Conservation (phyloP, 2,888 invertebrate genomes). For the Cephus rjabovi region DNA sequence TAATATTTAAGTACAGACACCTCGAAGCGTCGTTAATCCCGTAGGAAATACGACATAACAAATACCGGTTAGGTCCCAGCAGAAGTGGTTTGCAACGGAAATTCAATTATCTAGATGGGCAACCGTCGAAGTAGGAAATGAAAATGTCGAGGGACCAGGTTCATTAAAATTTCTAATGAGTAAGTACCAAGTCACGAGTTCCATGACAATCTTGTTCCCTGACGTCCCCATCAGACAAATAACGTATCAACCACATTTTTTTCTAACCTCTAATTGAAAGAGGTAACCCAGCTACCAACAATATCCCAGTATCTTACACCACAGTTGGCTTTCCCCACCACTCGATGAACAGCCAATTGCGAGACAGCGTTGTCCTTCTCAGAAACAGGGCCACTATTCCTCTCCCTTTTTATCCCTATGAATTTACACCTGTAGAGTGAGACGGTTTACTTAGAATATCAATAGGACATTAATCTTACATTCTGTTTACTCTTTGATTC, state of each 20-base stretch:
- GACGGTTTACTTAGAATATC: too few species aligned
- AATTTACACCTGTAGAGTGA: too few species aligned
- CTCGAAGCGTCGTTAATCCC: not conserved
- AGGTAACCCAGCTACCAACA: too few species aligned
- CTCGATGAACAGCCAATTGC: too few species aligned
- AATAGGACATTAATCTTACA: too few species aligned
- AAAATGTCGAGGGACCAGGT: not conserved
- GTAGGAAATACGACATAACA: not conserved
- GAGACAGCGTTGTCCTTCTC: too few species aligned
- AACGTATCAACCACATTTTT: not conserved
- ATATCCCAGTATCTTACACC: too few species aligned
- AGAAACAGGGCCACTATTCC: too few species aligned
- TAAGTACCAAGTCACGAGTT: not conserved
- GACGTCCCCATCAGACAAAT: not conserved
- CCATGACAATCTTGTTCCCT: not conserved
- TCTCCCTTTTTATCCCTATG: too few species aligned
- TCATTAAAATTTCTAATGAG: not conserved
- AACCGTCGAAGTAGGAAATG: not conserved
- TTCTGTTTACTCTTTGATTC: not conserved
- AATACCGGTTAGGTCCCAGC: not conserved
- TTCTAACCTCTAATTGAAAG: not conserved
- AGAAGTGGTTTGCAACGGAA: not conserved
- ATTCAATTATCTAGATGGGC: not conserved
- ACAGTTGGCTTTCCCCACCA: too few species aligned
- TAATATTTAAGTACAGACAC: not conserved